These are phyloP conservation scores for Cirrhinus molitorella DNA, from an alignment of 2,797 vertebrate species.

Conservation along the genomic window DNA sequence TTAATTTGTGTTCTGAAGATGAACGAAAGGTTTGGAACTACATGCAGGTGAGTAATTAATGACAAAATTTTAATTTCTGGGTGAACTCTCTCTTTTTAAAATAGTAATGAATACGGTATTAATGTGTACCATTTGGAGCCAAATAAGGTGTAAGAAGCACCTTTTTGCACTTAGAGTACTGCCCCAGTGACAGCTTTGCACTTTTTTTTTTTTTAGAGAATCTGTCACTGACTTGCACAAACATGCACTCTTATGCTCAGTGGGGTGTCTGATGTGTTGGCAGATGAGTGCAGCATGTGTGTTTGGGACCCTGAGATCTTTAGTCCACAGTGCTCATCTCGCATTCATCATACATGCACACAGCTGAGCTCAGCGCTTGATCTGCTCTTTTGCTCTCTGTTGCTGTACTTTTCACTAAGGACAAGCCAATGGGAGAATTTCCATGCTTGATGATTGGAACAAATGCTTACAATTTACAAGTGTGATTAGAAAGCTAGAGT, in stretches of 20 bases:
- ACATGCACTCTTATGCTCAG: constrained; percentile 19
- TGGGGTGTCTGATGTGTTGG: constrained; percentile 37
- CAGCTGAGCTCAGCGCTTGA: constrained; percentile 21
- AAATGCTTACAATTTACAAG: constrained; percentile 44
- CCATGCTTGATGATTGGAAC: constrained; percentile 48
- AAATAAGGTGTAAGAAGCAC: not conserved
- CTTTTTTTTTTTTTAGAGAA: not conserved
- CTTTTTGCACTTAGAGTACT: not conserved
- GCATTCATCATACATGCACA: constrained; percentile 46
- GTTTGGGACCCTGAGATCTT: constrained; percentile 5
- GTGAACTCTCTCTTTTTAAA: no score
- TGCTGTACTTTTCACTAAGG: constrained; percentile 15
- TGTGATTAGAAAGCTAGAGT: constrained; percentile 28
- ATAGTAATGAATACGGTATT: no score
- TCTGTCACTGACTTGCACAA: not conserved
- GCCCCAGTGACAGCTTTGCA: not conserved
- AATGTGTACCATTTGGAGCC: not conserved
- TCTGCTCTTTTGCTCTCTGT: constrained; percentile 20
- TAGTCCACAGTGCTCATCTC: constrained; percentile 24
- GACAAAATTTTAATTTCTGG: no score
- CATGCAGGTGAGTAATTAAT: no score
- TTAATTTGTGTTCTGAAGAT: no score
- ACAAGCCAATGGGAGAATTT: constrained; percentile 38
- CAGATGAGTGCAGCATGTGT: constrained; percentile 32
- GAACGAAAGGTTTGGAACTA: no score